These are phyloP conservation scores for Silurus aristotelis DNA, from an alignment of 2,797 vertebrate species.

Conservation along the genomic window DNA sequence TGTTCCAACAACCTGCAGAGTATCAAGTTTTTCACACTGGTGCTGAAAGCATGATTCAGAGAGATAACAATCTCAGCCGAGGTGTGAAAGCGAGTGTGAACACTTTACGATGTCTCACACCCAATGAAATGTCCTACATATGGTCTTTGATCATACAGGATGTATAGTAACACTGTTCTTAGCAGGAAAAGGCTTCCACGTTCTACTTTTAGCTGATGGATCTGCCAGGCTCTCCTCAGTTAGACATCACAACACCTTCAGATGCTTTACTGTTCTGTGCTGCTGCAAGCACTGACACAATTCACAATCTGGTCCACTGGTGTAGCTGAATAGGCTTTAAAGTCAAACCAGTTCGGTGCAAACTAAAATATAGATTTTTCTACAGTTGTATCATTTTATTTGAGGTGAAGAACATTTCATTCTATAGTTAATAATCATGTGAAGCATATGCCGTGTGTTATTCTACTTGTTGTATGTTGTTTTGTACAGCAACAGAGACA, in stretches of 20 bases:
- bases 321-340: background rate
- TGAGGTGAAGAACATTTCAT: background rate
- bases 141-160: slow-evolving; percentile 48
- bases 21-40: slow-evolving; percentile 38
- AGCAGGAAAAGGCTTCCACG: slow-evolving; percentile 40
- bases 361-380: background rate
- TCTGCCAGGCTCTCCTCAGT: slow-evolving; percentile 41
- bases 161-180: slow-evolving; percentile 20
- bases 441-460: background rate
- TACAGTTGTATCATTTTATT: background rate
- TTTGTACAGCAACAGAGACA: background rate
- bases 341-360: background rate
- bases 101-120: slow-evolving; percentile 45
- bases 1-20: slow-evolving; percentile 31
- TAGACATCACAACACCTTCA: slow-evolving; percentile 33
- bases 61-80: slow-evolving; percentile 49
- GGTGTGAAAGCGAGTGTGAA: slow-evolving; percentile 46
- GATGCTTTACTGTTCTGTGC: slow-evolving; percentile 46
- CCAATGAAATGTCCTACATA: slow-evolving; percentile 38
- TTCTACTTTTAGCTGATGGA: slow-evolving; percentile 43
- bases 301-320: slow-evolving; percentile 20
- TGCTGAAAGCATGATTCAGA: slow-evolving; percentile 52
- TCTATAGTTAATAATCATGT: background rate
- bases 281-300: slow-evolving; percentile 36
- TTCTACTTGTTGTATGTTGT: background rate